Evolutionary conservation across 2,888 invertebrate genomes (phyloP).

Genomic region (Platerodrilus igneus): DNA sequence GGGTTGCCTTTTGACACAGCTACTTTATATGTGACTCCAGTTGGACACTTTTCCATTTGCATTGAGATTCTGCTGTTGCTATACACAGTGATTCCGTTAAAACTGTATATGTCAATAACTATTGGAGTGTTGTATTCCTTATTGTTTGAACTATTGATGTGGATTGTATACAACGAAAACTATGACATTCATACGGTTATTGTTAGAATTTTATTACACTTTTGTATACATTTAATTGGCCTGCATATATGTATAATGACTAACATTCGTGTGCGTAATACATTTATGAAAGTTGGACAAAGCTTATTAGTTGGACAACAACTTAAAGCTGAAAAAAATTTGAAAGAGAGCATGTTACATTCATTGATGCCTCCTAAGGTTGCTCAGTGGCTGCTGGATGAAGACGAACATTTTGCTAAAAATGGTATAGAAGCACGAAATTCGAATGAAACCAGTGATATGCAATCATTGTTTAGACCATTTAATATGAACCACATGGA

Average conservation of each 20-base stretch:
- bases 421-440: constrained; percentile 55
- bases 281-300: constrained; percentile 95
- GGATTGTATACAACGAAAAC: constrained; percentile 32
- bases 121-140: constrained; percentile 80
- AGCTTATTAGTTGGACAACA: constrained; percentile 84
- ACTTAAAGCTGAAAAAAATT: constrained; percentile 86
- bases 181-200: constrained; percentile 50
- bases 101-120: constrained; percentile 76
- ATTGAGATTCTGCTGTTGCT: constrained; percentile 84
- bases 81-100: constrained; percentile 90
- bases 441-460: constrained; percentile 58
- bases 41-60: constrained; percentile 79
- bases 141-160: constrained; percentile 73
- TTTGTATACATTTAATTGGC: constrained; percentile 88
- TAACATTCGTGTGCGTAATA: constrained; percentile 87
- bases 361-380: constrained; percentile 96
- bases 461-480: constrained; percentile 82
- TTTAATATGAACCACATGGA: constrained; percentile 98
- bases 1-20: constrained; percentile 26
- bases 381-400: constrained; percentile 78
- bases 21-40: constrained; percentile 60
- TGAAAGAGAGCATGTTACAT: constrained; percentile 96
- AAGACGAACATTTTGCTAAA: constrained; percentile 59
- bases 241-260: constrained; percentile 91
- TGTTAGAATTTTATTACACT: constrained; percentile 73